Evolutionary conservation across 2,113 vertebrate genomes (phyloP), one percentile per base, ranked within the genome.

Genomic region (Pollimyrus isidori): DNA sequence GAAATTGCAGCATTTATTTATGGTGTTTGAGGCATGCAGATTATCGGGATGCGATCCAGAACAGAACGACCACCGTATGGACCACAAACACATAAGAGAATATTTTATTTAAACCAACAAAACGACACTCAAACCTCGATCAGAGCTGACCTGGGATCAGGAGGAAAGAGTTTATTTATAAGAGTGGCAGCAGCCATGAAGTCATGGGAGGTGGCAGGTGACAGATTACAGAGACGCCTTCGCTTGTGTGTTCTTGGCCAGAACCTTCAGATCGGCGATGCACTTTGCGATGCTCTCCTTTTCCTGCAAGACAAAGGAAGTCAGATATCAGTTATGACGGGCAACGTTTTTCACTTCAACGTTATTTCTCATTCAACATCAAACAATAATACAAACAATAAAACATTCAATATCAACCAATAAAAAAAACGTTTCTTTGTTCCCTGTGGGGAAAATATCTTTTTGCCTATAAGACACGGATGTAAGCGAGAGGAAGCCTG

Each of bases 251-350:
- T 91, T 91, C 93, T 96, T 98, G 9, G 98, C 96, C 65, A 99
- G 92, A 0, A 92, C 91, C 92, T 98, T 99, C 91, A 99, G 96
- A 92, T 99, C 98, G 87, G 95, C 17, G 91, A 99, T 98, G 94
- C 98, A 99, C 93, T 99, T 99, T 50, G 97, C 95, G 69, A 99
- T 97, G 88, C 97, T 98, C 53, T 97, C 97, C 88, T 99, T 98
- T 90, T 99, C 98, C 98, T 99, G 93, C 88, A 92, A 95, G 23
- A 93, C 86, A 90, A 13, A 94, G 87, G 58, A 52, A 91, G 26
- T 83, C 5, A 53, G n/a, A 50, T 62, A 48, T 21, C n/a, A 82
- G 49, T 26, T 13, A 42, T 42, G n/a, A 69, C 65, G 2, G 7
- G 56, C 3, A n/a, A 15, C n/a, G n/a, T n/a, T 9, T 62, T 62